A percentile compares a stretch with the other conserved stretches of the same genome.
Conservation (phyloP, 1,140 invertebrate species). For the Drosophila leontia region DNA sequence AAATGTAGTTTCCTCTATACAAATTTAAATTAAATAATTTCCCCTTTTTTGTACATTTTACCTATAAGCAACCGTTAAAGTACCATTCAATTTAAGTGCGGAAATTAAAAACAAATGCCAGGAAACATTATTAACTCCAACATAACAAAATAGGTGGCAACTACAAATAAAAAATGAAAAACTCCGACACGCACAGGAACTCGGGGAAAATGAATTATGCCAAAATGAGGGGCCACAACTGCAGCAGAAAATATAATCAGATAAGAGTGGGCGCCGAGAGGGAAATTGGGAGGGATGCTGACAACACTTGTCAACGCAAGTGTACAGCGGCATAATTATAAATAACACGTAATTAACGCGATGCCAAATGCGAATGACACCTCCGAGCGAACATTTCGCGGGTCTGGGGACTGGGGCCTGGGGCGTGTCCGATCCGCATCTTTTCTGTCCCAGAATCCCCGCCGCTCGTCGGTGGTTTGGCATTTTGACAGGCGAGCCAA, state of each 20-base stretch:
- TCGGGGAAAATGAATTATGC: constrained; percentile 56
- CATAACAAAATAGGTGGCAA: constrained; percentile 1
- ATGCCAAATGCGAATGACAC: constrained; percentile 79
- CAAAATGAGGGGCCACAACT: constrained; percentile 29
- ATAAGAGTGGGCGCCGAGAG: not conserved
- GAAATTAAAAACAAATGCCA: constrained; percentile 56
- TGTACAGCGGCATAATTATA: constrained; percentile 80
- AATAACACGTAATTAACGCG: constrained; percentile 83
- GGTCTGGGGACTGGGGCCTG: constrained; percentile 6
- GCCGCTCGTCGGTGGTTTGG: constrained; percentile 25
- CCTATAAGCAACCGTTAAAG: not conserved
- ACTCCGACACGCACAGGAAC: constrained; percentile 45
- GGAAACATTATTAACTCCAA: constrained; percentile 56
- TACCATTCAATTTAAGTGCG: constrained; percentile 30
- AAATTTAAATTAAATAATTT: not conserved
- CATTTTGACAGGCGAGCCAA: constrained; percentile 62
- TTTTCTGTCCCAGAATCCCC: constrained; percentile 12
- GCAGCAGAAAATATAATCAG: constrained; percentile 29
- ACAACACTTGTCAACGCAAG: constrained; percentile 78
- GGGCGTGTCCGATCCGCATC: constrained; percentile 11
- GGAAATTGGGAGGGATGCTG: constrained; percentile 43
- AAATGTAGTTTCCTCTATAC: not conserved
- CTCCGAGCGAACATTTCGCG: constrained; percentile 40
- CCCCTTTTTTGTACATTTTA: not conserved
- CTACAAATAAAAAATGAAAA: constrained; percentile 27